phyloP scores from a whole-genome alignment of 1,140 invertebrate genomes.

The Sogatella furcifera region DNA sequence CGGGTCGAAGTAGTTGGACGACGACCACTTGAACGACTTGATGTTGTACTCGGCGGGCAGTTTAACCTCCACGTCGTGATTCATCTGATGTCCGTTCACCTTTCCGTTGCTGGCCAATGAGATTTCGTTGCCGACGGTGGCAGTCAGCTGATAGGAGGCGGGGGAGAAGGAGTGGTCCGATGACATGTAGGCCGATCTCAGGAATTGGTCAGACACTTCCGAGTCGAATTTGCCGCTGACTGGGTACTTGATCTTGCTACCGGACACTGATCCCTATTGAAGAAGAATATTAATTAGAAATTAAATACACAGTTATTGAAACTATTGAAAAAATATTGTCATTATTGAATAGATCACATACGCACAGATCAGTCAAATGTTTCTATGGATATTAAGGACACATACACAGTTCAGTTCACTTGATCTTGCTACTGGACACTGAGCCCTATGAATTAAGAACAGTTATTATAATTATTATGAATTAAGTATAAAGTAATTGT shows the following conservation, averaged over 20 bases:
- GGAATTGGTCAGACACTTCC: constrained; percentile 14
- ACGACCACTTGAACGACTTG: constrained; percentile 10
- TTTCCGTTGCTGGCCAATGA: constrained; percentile 9
- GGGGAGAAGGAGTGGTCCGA: constrained; percentile 8
- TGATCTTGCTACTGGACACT: too few relatives aligned
- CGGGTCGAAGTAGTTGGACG: neutral
- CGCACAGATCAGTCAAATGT: too few relatives aligned
- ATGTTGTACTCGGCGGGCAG: constrained; percentile 12
- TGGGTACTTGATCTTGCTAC: constrained; percentile 10
- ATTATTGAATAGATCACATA: too few relatives aligned
- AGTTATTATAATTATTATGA: too few relatives aligned
- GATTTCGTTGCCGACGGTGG: constrained; percentile 7
- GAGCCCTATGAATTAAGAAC: too few relatives aligned
- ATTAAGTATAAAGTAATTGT: too few relatives aligned
- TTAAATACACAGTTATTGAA: too few relatives aligned
- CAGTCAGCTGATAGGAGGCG: constrained; percentile 7
- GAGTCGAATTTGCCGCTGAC: constrained; percentile 12
- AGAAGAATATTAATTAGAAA: neutral
- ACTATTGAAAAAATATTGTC: too few relatives aligned
- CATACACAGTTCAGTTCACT: too few relatives aligned
- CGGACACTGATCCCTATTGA: constrained; percentile 10
- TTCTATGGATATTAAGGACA: too few relatives aligned
- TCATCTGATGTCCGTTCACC: constrained; percentile 7
- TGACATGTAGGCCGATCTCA: constrained; percentile 7
- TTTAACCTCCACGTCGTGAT: constrained; percentile 10